These are phyloP conservation scores for Wiebesia pumilae DNA, from an alignment of 1,140 invertebrate species.

Conservation along the genomic window DNA sequence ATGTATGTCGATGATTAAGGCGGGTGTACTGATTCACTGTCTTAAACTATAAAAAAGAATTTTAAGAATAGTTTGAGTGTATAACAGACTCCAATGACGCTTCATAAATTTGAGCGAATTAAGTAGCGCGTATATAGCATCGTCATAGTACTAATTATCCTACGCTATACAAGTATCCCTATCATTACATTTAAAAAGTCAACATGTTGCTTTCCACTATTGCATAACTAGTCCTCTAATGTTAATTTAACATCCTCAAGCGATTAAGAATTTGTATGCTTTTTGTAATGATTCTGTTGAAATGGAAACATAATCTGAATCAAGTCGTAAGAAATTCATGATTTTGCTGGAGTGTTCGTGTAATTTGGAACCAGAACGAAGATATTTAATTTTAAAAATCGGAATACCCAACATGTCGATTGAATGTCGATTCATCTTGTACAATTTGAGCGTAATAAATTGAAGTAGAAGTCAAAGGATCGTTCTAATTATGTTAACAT, in stretches of 20 bases:
- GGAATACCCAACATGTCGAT: too few species aligned
- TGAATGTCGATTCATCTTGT: too few species aligned
- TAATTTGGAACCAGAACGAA: too few species aligned
- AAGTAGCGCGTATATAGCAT: background rate
- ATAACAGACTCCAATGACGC: background rate
- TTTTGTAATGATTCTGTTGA: background rate
- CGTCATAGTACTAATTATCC: slow-evolving; percentile 45
- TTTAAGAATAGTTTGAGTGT: background rate
- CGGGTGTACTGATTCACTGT: too few species aligned
- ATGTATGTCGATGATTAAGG: too few species aligned
- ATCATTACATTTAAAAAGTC: background rate
- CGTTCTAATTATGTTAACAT: too few species aligned
- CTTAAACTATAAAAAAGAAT: too few species aligned
- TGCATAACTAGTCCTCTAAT: background rate
- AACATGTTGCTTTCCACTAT: background rate
- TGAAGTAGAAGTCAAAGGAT: too few species aligned
- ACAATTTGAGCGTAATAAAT: too few species aligned
- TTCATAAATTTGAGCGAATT: slow-evolving; percentile 24
- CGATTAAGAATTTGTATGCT: background rate
- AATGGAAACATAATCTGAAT: background rate
- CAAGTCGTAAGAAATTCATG: too few species aligned
- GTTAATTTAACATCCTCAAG: background rate
- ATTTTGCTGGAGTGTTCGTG: too few species aligned
- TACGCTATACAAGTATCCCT: background rate
- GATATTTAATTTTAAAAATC: too few species aligned